Evolutionary conservation across 2,113 vertebrate genomes (phyloP).

Genomic region (Oenanthe melanoleuca): DNA sequence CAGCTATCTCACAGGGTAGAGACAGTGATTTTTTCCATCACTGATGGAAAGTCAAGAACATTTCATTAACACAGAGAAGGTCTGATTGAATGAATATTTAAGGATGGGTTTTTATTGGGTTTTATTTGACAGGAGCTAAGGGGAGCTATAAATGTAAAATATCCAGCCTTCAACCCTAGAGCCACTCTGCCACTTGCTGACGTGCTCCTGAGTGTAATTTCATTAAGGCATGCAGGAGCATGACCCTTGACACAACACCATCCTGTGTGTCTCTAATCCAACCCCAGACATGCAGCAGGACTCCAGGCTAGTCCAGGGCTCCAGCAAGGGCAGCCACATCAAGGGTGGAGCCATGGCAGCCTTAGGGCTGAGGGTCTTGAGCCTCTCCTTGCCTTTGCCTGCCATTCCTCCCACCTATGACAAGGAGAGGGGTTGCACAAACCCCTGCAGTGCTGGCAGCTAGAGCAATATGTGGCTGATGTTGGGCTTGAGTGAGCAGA

Average conservation of each 20-base stretch:
- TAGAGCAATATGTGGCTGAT: accelerated
- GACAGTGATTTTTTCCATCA: not conserved
- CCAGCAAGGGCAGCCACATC: not conserved
- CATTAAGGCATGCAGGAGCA: not conserved
- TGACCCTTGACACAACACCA: not conserved
- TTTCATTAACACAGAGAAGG: not conserved
- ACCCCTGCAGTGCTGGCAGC: not conserved
- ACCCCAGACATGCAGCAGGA: not conserved
- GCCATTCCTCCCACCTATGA: not conserved
- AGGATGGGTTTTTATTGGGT: accelerated
- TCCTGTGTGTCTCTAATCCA: not conserved
- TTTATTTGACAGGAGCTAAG: not conserved
- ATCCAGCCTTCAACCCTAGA: not conserved
- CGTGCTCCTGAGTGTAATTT: not conserved
- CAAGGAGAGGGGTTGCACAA: not conserved
- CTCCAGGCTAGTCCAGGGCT: not conserved
- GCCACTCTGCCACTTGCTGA: not conserved
- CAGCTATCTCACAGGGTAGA: not conserved
- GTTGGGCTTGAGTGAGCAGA: accelerated
- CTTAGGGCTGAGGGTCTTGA: not conserved
- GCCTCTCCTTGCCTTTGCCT: not conserved
- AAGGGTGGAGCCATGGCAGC: not conserved
- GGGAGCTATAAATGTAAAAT: not conserved
- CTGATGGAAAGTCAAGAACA: not conserved
- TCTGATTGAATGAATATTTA: not conserved